A percentile compares a stretch with the other conserved stretches of the same genome.
These are phyloP conservation scores for Trematomus bernacchii DNA, from an alignment of 2,797 vertebrate species.

Conservation along the genomic window DNA sequence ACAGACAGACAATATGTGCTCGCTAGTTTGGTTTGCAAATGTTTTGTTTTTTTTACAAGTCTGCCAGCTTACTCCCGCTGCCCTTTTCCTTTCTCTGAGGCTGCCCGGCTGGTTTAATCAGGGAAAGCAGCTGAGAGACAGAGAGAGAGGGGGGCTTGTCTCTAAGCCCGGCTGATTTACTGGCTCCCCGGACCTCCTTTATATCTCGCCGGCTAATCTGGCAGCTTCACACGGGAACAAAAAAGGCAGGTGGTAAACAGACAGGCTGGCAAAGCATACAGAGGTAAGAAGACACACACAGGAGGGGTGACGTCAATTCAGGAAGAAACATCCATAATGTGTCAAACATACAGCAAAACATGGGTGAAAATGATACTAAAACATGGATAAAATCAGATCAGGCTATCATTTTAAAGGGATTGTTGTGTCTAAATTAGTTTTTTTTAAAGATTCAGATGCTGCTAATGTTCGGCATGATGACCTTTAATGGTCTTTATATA, in stretches of 20 bases:
- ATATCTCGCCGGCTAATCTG: constrained; percentile 34
- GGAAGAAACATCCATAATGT: not conserved
- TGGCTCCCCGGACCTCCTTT: constrained; percentile 54
- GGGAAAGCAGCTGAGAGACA: constrained; percentile 68
- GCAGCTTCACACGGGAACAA: constrained; percentile 23
- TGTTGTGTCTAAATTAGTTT: not conserved
- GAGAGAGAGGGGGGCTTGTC: constrained; percentile 44
- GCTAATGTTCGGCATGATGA: too few relatives aligned
- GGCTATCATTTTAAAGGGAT: not conserved
- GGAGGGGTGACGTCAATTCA: constrained; percentile 18
- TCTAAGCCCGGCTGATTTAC: constrained; percentile 67
- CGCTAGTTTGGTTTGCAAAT: constrained; percentile 27
- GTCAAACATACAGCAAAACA: not conserved
- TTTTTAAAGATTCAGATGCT: too few relatives aligned
- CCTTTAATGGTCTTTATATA: too few relatives aligned
- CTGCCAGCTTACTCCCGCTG: constrained; percentile 35
- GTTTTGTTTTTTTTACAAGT: constrained; percentile 6
- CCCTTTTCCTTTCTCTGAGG: constrained; percentile 39
- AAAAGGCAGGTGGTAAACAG: constrained; percentile 46
- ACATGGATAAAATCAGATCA: not conserved
- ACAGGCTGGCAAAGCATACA: constrained; percentile 19
- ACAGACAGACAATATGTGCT: constrained; percentile 35
- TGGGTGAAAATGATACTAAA: not conserved
- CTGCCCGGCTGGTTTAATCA: constrained; percentile 68
- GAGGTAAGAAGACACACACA: constrained; percentile 7